A percentile compares a stretch with the other conserved stretches of the same genome.
Conservation (phyloP, 1,140 invertebrate species). For the Dreissena polymorpha region DNA sequence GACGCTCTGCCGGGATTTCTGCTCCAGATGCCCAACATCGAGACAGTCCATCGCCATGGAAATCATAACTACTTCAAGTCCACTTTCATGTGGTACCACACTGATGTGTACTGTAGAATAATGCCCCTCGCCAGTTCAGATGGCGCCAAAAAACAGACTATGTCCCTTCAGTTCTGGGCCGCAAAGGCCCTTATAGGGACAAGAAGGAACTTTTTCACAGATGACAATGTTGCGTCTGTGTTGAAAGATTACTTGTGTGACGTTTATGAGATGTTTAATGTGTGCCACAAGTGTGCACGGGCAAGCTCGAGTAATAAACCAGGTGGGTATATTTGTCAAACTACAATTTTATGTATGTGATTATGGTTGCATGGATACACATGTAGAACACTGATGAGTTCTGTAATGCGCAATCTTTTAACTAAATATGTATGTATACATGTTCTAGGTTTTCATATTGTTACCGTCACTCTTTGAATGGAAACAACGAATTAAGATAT, state of each 20-base stretch:
- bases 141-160: constrained; percentile 56
- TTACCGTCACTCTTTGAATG: too few relatives aligned
- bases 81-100: constrained; percentile 83
- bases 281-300: constrained; percentile 78
- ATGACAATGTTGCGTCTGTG: constrained; percentile 70
- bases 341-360: too few relatives aligned
- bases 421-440: too few relatives aligned
- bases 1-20: constrained; percentile 82
- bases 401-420: too few relatives aligned
- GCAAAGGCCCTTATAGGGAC: constrained; percentile 78
- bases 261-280: constrained; percentile 78
- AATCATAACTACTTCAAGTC: constrained; percentile 83
- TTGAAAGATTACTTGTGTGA: constrained; percentile 80
- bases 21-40: constrained; percentile 78
- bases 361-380: too few relatives aligned
- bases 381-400: too few relatives aligned
- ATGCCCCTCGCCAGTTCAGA: constrained; percentile 67
- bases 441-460: too few relatives aligned
- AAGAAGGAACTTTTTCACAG: constrained; percentile 79
- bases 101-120: constrained; percentile 80
- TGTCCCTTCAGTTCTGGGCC: constrained; percentile 77
- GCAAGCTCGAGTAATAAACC: constrained; percentile 66
- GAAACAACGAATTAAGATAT: too few relatives aligned
- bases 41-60: constrained; percentile 81
- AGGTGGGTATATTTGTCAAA: constrained; percentile 59